Percentiles rank a stretch among this genome's conserved stretches.
phyloP scores from a whole-genome alignment of 2,113 vertebrate species.

The Scolopax mira region DNA sequence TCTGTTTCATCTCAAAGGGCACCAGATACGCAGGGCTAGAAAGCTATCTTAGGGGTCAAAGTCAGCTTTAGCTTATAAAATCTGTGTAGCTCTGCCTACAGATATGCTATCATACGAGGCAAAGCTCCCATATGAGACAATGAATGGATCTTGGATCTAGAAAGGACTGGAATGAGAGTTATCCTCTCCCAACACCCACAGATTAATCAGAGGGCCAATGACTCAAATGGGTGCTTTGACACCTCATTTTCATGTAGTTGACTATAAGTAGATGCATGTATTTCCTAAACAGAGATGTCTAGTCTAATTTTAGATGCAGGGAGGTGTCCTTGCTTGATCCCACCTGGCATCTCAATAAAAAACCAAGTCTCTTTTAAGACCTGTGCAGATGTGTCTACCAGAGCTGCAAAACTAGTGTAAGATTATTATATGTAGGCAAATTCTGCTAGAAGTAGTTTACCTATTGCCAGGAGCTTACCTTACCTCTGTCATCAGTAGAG shows the following conservation, averaged over 20 bases:
- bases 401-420: background rate
- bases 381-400: background rate
- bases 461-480: background rate
- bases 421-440: background rate
- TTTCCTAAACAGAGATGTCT: background rate
- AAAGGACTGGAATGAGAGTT: background rate
- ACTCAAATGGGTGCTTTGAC: background rate
- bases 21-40: background rate
- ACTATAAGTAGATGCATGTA: background rate
- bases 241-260: background rate
- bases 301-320: background rate
- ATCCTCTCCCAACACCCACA: background rate
- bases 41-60: background rate
- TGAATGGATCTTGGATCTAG: background rate
- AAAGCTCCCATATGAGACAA: background rate
- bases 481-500: background rate
- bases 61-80: background rate
- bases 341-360: background rate
- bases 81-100: background rate
- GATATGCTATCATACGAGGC: background rate
- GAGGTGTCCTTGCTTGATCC: background rate
- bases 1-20: background rate
- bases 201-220: rapidly evolving
- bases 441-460: background rate
- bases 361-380: background rate